Percentiles rank a stretch among this genome's conserved stretches.
Conservation (phyloP, 2,797 vertebrate genomes). For the Cyclura pinguis region DNA sequence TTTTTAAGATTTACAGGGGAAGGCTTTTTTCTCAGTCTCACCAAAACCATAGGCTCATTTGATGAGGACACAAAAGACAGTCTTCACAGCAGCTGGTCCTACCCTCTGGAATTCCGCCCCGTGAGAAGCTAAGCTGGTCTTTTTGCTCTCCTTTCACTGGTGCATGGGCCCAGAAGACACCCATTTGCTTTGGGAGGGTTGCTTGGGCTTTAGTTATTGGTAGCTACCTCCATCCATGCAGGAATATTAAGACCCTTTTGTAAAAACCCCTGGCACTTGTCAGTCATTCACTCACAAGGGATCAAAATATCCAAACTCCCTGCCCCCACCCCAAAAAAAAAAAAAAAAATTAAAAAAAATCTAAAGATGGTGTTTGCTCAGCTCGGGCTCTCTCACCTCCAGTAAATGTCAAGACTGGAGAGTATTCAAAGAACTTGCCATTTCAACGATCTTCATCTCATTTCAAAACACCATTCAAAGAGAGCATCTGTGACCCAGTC, state of each 20-base stretch:
- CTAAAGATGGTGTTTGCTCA: background rate
- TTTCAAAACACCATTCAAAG: slow-evolving; percentile 32
- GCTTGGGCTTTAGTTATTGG: too few species aligned
- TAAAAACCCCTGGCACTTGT: background rate
- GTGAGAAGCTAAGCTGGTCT: too few species aligned
- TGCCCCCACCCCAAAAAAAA: background rate
- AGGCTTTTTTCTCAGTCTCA: too few species aligned
- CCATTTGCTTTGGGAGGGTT: too few species aligned
- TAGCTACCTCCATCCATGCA: background rate
- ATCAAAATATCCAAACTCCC: background rate
- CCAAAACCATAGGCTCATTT: too few species aligned
- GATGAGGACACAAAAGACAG: too few species aligned
- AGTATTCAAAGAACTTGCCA: background rate
- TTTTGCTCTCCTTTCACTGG: too few species aligned
- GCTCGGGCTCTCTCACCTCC: background rate
- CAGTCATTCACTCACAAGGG: background rate
- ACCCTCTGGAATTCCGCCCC: too few species aligned
- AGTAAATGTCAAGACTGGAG: background rate
- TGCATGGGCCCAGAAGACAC: too few species aligned
- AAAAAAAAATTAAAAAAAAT: background rate
- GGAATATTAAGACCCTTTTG: background rate
- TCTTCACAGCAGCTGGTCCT: too few species aligned
- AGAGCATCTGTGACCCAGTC: slow-evolving; percentile 9
- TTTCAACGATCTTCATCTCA: slow-evolving; percentile 10
- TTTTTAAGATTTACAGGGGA: too few species aligned